phyloP scores from a whole-genome alignment of 2,797 vertebrate species.

The Benthosema pterotum region DNA sequence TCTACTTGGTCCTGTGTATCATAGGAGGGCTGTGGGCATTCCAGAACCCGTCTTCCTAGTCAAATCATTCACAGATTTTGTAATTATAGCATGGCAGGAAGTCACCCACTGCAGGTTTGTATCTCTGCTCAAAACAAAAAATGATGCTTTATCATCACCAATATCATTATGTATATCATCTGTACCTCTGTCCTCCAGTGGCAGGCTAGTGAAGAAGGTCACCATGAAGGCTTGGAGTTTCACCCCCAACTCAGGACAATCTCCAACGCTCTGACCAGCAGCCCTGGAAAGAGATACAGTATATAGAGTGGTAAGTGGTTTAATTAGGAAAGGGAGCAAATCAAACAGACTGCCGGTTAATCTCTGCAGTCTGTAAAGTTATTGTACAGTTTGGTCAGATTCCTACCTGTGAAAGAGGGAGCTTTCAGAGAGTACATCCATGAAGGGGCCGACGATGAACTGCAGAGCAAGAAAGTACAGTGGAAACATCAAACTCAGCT shows the following conservation, averaged over 20 bases:
- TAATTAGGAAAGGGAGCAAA: background rate
- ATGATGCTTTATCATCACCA: too few species aligned
- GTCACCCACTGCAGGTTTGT: too few species aligned
- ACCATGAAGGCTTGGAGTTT: conserved; percentile 88
- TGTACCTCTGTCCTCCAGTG: conserved; percentile 84
- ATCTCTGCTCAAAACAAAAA: too few species aligned
- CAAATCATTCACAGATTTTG: too few species aligned
- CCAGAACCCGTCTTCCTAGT: too few species aligned
- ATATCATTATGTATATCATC: background rate
- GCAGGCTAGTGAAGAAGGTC: conserved; percentile 82
- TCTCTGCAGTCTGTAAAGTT: background rate
- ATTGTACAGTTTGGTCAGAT: background rate
- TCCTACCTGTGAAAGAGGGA: conserved; percentile 89
- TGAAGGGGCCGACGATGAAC: conserved; percentile 90
- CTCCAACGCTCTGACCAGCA: conserved; percentile 82
- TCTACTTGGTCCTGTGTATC: too few species aligned
- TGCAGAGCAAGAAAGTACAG: conserved; percentile 58
- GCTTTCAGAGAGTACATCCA: conserved; percentile 92
- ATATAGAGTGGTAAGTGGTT: too few species aligned
- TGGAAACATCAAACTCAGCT: background rate
- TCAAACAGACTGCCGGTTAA: background rate
- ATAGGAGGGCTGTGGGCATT: too few species aligned
- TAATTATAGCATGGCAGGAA: too few species aligned
- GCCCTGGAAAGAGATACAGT: conserved; percentile 72
- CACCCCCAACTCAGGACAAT: conserved; percentile 85